phyloP scores from a whole-genome alignment of 2,888 invertebrate species.

The Scrobipalpa atriplicella region DNA sequence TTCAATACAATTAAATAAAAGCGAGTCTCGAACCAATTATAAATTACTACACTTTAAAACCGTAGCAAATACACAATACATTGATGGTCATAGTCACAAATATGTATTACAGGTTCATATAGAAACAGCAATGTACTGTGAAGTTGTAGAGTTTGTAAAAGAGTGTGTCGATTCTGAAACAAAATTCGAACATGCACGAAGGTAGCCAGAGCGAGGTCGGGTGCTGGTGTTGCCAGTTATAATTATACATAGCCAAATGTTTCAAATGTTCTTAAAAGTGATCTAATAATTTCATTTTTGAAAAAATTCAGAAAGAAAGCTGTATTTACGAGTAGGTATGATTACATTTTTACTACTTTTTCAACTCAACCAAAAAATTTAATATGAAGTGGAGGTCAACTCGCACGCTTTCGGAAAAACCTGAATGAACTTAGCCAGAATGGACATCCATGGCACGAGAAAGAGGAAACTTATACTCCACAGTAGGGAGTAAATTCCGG shows the following conservation, averaged over 20 bases:
- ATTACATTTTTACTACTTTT: no score
- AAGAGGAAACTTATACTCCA: no score
- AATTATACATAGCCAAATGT: not conserved
- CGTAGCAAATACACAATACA: not conserved
- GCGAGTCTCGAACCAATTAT: constrained; percentile 58
- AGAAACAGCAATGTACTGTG: not conserved
- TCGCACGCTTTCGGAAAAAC: no score
- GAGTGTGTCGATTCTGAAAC: not conserved
- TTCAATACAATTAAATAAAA: constrained; percentile 49
- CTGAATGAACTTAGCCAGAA: no score
- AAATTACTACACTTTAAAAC: constrained; percentile 38
- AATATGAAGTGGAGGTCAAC: no score
- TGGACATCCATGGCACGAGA: no score
- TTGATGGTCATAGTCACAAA: no score
- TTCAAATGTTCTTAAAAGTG: not conserved
- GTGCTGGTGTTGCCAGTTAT: not conserved
- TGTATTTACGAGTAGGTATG: no score
- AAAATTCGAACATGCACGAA: not conserved
- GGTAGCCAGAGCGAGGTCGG: not conserved
- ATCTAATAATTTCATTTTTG: not conserved
- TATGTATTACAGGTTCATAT: no score
- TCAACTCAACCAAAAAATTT: no score
- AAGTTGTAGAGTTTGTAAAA: not conserved
- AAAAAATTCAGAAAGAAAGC: no score
- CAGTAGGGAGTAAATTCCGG: no score